These are phyloP conservation scores for Pristionchus japonicus DNA, from an alignment of 2,888 invertebrate genomes.

Conservation along the genomic window DNA sequence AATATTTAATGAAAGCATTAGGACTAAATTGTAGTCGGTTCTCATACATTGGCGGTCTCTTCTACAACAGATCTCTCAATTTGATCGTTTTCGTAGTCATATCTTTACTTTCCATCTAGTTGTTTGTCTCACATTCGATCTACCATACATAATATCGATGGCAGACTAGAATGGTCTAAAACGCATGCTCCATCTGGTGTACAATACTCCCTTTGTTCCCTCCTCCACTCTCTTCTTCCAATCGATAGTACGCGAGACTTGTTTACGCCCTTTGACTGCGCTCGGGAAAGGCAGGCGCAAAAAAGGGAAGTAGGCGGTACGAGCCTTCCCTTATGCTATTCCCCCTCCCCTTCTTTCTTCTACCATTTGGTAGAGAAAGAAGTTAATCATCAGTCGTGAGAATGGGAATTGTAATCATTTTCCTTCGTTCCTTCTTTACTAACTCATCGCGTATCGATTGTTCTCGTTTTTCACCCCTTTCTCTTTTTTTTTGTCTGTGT, in stretches of 20 bases:
- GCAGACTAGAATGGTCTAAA: not conserved
- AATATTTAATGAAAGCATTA: not conserved
- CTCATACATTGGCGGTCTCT: not conserved
- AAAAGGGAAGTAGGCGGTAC: not conserved
- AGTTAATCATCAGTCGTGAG: not conserved
- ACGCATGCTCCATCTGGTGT: not conserved
- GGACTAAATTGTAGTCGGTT: not conserved
- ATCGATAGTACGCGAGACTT: slow-evolving; percentile 25
- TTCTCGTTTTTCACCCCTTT: not conserved
- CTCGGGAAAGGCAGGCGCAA: slow-evolving; percentile 1
- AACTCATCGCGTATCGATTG: not conserved
- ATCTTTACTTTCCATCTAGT: not conserved
- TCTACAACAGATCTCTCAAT: not conserved
- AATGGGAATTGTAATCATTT: not conserved
- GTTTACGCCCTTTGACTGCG: slow-evolving; percentile 35
- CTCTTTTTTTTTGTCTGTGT: not conserved
- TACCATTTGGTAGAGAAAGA: not conserved
- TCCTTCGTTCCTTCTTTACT: not conserved
- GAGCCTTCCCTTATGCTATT: not conserved
- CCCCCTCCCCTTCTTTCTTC: not conserved
- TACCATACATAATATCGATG: not conserved
- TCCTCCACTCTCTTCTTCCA: not conserved
- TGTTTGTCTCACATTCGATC: not conserved
- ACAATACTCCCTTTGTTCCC: not conserved
- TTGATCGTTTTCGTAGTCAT: not conserved